Conservation (phyloP, 2,113 vertebrate species). For the Hyaena hyaena region DNA sequence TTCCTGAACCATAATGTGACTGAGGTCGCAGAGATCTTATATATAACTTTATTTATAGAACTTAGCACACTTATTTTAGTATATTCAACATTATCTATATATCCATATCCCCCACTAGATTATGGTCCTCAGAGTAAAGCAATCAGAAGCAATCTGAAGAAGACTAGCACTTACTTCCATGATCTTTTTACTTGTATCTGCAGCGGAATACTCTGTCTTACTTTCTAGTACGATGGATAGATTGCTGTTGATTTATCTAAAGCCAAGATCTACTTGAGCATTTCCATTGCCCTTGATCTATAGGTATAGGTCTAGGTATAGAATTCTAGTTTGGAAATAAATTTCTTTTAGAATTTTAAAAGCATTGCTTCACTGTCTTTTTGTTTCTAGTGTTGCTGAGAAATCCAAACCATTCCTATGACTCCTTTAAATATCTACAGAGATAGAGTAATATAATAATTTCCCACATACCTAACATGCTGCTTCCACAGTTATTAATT, state of each 20-base stretch:
- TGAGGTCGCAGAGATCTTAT: no score
- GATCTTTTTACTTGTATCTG: background rate
- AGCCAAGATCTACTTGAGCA: fast-evolving
- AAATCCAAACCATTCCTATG: background rate
- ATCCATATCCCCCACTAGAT: background rate
- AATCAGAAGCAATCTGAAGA: background rate
- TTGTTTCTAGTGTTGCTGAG: background rate
- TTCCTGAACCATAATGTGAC: background rate
- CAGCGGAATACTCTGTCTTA: background rate
- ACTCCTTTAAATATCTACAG: background rate
- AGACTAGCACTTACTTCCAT: background rate
- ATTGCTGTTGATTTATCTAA: background rate
- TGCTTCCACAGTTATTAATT: background rate
- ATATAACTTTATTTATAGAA: background rate
- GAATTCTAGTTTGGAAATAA: constrained; percentile 9
- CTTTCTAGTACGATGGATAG: background rate
- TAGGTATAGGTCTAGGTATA: background rate
- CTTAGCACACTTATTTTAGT: background rate
- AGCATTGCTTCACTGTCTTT: background rate
- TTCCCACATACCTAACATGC: background rate
- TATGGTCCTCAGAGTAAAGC: background rate
- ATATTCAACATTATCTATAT: background rate
- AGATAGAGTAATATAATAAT: background rate
- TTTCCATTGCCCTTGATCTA: background rate
- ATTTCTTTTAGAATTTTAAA: background rate